Evolutionary conservation across 2,888 invertebrate species (phyloP).

Genomic region (Oligia latruncula): DNA sequence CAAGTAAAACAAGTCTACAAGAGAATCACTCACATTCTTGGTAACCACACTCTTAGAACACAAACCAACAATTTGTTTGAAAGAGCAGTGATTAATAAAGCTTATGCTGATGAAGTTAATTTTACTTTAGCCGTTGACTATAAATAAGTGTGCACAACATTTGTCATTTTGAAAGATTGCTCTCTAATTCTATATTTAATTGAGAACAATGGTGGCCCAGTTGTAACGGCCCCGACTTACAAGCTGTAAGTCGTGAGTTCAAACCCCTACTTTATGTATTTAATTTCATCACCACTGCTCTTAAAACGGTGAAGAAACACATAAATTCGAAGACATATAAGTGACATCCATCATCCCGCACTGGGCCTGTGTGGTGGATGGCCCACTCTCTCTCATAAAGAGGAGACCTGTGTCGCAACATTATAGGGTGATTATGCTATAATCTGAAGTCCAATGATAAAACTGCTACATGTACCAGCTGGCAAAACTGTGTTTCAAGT

Average conservation of each 20-base stretch:
- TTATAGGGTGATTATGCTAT: neutral
- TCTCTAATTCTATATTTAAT: conserved; percentile 75
- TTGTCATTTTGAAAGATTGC: conserved; percentile 86
- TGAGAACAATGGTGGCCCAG: neutral
- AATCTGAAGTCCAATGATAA: conserved; percentile 66
- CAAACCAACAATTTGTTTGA: conserved; percentile 84
- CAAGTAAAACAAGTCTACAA: conserved; percentile 61
- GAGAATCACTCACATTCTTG: conserved; percentile 65
- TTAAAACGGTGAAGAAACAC: neutral
- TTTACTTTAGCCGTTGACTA: conserved; percentile 78
- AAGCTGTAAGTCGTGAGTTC: neutral
- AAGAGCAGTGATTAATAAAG: conserved; percentile 83
- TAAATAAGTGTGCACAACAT: conserved; percentile 77
- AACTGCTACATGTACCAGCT: conserved; percentile 42
- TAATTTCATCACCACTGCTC: no score
- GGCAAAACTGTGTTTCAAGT: conserved; percentile 57
- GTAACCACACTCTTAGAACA: conserved; percentile 74
- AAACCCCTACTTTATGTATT: neutral
- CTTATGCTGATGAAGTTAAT: conserved; percentile 82
- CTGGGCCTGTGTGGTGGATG: neutral
- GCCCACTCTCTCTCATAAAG: neutral
- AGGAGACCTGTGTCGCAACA: neutral
- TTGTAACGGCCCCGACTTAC: neutral
- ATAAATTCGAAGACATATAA: neutral
- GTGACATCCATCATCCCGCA: neutral